Percentiles rank a stretch among this genome's conserved stretches.
Conservation (phyloP, 2,888 invertebrate species). For the Tiliacea citrago region DNA sequence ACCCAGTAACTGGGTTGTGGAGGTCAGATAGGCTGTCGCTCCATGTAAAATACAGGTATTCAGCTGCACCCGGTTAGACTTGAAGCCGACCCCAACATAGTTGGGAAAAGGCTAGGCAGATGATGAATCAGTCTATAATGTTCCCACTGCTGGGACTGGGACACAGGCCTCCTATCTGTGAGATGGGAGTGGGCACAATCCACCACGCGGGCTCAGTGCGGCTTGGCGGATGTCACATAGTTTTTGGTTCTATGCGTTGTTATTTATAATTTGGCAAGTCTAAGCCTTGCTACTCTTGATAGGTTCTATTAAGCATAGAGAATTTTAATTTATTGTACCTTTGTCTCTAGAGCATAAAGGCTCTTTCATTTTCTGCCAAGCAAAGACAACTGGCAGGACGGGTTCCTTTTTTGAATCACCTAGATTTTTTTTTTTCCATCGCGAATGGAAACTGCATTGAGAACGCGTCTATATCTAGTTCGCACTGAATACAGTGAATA, state of each 20-base stretch:
- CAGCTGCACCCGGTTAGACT: no score
- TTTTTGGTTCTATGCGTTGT: background rate
- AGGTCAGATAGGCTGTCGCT: no score
- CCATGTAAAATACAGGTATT: no score
- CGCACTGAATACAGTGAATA: conserved; percentile 39
- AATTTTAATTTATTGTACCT: background rate
- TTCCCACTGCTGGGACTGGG: background rate
- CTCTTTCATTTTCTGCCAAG: background rate
- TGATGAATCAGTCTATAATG: background rate
- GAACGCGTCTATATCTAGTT: conserved; percentile 31
- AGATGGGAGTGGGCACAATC: background rate
- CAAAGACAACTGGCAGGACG: background rate
- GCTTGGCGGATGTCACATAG: background rate
- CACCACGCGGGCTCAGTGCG: background rate
- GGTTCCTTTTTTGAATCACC: conserved; percentile 33
- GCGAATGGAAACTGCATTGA: conserved; percentile 9
- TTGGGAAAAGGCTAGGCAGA: no score
- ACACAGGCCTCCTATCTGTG: background rate
- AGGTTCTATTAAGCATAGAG: background rate
- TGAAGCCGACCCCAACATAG: no score
- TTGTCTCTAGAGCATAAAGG: background rate
- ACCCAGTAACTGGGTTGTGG: no score
- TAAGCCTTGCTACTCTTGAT: background rate
- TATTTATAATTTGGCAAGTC: background rate
- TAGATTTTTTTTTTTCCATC: conserved; percentile 27